Evolutionary conservation across 1,140 invertebrate genomes (phyloP).

Genomic region (Paralvinella palmiformis): DNA sequence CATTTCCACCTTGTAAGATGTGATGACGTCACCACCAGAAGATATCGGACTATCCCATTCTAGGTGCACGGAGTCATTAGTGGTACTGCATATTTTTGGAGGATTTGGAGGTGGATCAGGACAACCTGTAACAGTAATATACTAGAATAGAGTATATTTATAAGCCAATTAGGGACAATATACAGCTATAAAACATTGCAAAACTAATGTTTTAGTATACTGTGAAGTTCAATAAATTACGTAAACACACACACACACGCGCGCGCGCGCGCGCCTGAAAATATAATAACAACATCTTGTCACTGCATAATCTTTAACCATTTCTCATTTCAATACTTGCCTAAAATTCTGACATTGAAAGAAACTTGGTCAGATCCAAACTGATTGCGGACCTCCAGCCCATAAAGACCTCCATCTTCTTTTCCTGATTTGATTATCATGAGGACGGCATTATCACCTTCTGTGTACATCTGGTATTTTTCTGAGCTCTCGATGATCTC

Average conservation of each 20-base stretch:
- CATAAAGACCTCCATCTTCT: slow-evolving; percentile 87
- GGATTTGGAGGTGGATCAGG: slow-evolving; percentile 86
- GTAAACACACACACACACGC: too few species aligned
- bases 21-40: slow-evolving; percentile 88
- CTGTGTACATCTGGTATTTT: slow-evolving; percentile 59
- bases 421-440: slow-evolving; percentile 88
- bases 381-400: slow-evolving; percentile 90
- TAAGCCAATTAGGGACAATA: background rate
- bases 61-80: slow-evolving; percentile 88
- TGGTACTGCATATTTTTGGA: slow-evolving; percentile 86
- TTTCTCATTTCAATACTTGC: slow-evolving; percentile 57
- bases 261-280: too few species aligned
- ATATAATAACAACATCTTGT: too few species aligned
- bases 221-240: too few species aligned
- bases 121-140: slow-evolving; percentile 60
- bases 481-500: slow-evolving; percentile 83
- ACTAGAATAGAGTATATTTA: too few species aligned
- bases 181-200: background rate
- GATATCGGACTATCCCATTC: slow-evolving; percentile 64
- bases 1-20: slow-evolving; percentile 94
- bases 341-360: slow-evolving; percentile 89
- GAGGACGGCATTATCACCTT: slow-evolving; percentile 83
- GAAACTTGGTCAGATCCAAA: slow-evolving; percentile 89
- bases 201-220: too few species aligned
- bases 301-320: too few species aligned